Base-by-base conservation (phyloP, 2,113 vertebrate genomes). In the Parus major region DNA sequence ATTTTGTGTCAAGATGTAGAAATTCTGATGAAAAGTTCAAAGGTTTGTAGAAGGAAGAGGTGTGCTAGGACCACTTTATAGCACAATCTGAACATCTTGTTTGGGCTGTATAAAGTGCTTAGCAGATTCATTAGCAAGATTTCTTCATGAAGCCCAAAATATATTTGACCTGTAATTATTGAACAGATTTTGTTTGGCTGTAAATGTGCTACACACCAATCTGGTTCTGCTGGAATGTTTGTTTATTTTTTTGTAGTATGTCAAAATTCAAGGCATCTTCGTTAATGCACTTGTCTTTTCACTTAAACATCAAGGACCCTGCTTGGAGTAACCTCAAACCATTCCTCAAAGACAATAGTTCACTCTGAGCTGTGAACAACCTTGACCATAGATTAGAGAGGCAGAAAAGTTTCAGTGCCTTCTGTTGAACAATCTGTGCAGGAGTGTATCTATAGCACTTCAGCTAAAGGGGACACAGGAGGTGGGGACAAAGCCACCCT, bases 171-270 rank as follows among this genome's bases (percentile, higher is more conserved):
- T 75, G 42, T 59, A 86, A 83, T 81, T 88, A 94, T 19, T 84
- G 88, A 94, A 92, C 92, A 97, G 90, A 95, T 88, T 94, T 90
- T 95, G 68, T 94, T 96, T 86, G 92, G 59, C 80, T 83, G 47
- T 83, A 96, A 92, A 90, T 56, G 76, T 66, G 42, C 69, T 83
- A 56, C 72, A 83, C 10, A 75, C 64, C 72, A 81, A 66, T 83
- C 80, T 93, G 88, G 28, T 90, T 86, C 64, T 95, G 60, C 60
- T 68, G 42, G 18, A 88, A 82, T 35, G 28, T 73, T 94, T 90
- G 35, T 42, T 83, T 77, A 9, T 5, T 19, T 65, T 80, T 69
- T 42, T 52, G 18, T 23, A 66, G 21, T 16, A 36, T 18, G 35
- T 46, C 79, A 52, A 39, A 90, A 73, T 55, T 66, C 71, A 70